Evolutionary conservation across 2,113 vertebrate genomes (phyloP), one percentile per base, ranked within the genome.

Genomic region (Brevimyrus niger): DNA sequence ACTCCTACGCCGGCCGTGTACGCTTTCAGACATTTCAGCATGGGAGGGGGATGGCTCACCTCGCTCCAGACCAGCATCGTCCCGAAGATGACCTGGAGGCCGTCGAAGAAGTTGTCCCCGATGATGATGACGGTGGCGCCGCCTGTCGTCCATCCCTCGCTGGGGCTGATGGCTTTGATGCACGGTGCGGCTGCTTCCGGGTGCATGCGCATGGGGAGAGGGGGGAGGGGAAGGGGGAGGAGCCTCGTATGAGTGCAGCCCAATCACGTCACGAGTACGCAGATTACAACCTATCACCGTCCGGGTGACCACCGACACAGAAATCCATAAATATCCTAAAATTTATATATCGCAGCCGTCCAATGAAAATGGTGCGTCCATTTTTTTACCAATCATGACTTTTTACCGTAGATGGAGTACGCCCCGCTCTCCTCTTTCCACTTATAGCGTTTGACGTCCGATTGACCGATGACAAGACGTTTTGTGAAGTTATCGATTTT

Each of bases 51-150:
- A 27, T 0, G 3, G 83, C 80, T 47, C 5, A 89, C 88, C 88
- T 89, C 88, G n/a, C 88, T 89, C 88, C 88, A 89, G 21, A 89
- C 88, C 76, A 89, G 88, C 88, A 89, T 89, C 35, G 88, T 89
- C 31, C 88, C 88, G n/a, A 89, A 89, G 80, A 89, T 89, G 76
- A 89, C 88, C 88, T 89, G 88, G 73, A 89, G 88, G 11, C 88
- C 88, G 23, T 89, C 88, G 15, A 89, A 89, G 50, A 89, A 89
- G 17, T 89, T 89, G 88, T 89, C 88, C 8, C 88, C 88, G 42
- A 89, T 89, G 76, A 89, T 89, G 88, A 89, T 89, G 53, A 89
- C 88, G 6, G 88, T 89, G 88, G 88, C 88, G n/a, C 88, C 88
- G 51, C 88, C 88, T 31, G 88, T 89, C 31, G 88, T 89, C 88